Conservation (phyloP, 1,140 invertebrate genomes). For the Neodiprion virginianus region DNA sequence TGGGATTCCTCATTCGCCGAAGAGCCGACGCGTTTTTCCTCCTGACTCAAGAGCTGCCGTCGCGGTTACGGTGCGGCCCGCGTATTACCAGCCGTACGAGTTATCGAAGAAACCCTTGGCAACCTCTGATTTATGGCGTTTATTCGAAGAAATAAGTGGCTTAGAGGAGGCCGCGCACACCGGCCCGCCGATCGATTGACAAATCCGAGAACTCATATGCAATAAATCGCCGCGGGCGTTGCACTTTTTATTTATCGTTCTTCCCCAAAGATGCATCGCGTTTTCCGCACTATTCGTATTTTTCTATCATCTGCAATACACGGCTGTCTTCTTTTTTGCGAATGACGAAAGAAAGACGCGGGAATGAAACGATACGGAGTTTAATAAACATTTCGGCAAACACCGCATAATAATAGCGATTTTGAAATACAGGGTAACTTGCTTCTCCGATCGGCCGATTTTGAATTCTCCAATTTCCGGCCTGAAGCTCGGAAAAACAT, state of each 20-base stretch:
- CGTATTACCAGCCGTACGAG: neutral
- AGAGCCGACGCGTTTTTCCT: neutral
- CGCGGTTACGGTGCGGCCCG: too few relatives aligned
- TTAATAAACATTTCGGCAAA: too few relatives aligned
- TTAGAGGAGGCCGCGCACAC: constrained; percentile 9
- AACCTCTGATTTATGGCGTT: constrained; percentile 42
- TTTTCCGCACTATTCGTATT: too few relatives aligned
- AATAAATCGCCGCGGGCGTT: constrained; percentile 52
- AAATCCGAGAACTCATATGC: constrained; percentile 59
- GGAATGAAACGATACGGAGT: too few relatives aligned
- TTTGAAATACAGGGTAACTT: too few relatives aligned
- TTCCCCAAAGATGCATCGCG: neutral
- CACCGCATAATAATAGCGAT: too few relatives aligned
- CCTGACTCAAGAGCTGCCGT: neutral
- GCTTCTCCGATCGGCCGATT: too few relatives aligned
- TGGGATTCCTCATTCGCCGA: neutral
- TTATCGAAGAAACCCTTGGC: constrained; percentile 5
- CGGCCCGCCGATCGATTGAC: constrained; percentile 44
- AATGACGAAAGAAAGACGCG: too few relatives aligned
- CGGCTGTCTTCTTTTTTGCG: too few relatives aligned
- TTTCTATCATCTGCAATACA: too few relatives aligned
- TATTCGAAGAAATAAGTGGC: constrained; percentile 42
- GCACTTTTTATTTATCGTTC: constrained; percentile 16
- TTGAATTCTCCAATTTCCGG: too few relatives aligned
- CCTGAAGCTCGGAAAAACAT: too few relatives aligned